These are phyloP conservation scores for Limosa lapponica DNA, from an alignment of 2,797 vertebrate species.

Conservation along the genomic window DNA sequence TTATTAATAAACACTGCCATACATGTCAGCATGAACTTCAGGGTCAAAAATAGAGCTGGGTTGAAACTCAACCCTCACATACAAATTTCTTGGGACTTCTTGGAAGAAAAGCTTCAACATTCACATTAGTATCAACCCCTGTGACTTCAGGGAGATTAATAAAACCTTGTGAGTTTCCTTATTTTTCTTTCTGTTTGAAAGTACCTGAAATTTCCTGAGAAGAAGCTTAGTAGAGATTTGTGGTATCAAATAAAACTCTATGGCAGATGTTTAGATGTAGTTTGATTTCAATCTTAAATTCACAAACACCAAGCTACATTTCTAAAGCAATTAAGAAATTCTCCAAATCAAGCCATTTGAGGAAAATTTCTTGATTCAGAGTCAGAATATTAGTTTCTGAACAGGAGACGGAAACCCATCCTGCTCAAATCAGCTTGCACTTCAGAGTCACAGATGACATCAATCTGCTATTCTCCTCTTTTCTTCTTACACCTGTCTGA, in stretches of 20 bases:
- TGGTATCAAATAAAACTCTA: neutral
- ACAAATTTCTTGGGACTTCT: neutral
- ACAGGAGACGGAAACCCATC: neutral
- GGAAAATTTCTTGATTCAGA: neutral
- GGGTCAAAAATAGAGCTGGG: neutral
- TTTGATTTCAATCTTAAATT: neutral
- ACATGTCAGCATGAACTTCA: neutral
- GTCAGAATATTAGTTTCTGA: neutral
- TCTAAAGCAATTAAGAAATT: neutral
- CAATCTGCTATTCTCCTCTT: neutral
- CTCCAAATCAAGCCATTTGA: neutral
- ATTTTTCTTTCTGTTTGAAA: neutral
- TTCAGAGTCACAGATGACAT: neutral
- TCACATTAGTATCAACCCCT: neutral
- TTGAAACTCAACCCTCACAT: neutral
- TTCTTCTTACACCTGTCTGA: neutral
- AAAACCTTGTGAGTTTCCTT: neutral
- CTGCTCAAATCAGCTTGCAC: neutral
- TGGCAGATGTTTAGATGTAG: neutral
- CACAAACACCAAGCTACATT: neutral
- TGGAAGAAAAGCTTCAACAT: neutral
- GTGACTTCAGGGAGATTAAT: neutral
- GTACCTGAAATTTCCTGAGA: neutral
- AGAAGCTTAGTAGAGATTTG: neutral
- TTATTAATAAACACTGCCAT: conserved; percentile 31